These are phyloP conservation scores for Ephestia elutella DNA, from an alignment of 1,140 invertebrate genomes.

Conservation along the genomic window DNA sequence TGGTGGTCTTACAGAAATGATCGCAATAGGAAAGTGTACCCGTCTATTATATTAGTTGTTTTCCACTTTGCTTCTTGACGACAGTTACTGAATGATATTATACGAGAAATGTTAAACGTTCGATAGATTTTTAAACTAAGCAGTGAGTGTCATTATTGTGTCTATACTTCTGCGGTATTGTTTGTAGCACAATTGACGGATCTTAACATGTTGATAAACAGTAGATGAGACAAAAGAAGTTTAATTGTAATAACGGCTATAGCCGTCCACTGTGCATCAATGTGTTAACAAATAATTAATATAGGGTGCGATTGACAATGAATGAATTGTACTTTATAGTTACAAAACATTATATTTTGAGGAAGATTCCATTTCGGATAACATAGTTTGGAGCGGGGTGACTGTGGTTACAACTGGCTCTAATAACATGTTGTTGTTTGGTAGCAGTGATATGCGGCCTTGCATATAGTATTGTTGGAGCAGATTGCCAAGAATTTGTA, in stretches of 20 bases:
- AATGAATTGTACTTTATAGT: not conserved
- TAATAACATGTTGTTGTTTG: not conserved
- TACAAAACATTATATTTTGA: not conserved
- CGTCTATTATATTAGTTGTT: constrained; percentile 30
- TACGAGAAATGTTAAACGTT: not conserved
- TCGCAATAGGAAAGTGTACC: constrained; percentile 40
- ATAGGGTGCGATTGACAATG: too few species aligned
- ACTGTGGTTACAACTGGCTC: not conserved
- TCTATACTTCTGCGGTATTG: too few species aligned
- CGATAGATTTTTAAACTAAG: not conserved
- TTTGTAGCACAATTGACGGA: too few species aligned
- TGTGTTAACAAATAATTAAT: too few species aligned
- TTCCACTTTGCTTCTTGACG: constrained; percentile 25
- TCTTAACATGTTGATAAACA: too few species aligned
- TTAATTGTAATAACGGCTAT: too few species aligned
- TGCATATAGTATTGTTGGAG: too few species aligned
- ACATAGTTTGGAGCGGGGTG: not conserved
- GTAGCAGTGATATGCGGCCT: not conserved
- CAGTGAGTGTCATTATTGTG: too few species aligned
- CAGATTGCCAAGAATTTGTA: too few species aligned
- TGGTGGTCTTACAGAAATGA: constrained; percentile 20
- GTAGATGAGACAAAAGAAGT: too few species aligned
- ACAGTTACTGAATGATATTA: constrained; percentile 19
- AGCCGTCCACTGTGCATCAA: too few species aligned
- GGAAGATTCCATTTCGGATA: not conserved